Conservation (phyloP, 2,797 vertebrate species). For the Pachyuromys duprasi region DNA sequence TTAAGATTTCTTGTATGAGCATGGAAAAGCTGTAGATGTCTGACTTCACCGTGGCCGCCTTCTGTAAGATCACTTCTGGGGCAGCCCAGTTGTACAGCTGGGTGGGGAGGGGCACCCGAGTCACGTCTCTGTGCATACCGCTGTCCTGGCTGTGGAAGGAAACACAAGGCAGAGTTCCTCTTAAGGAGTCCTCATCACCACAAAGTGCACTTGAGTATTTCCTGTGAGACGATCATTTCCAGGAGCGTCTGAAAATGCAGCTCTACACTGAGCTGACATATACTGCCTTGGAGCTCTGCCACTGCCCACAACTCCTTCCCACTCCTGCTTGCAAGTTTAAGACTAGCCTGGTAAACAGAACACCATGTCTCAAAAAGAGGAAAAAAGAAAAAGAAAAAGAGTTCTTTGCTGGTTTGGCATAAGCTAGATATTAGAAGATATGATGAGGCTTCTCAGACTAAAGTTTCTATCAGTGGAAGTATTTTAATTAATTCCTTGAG, state of each 20-base stretch:
- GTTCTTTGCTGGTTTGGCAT: background rate
- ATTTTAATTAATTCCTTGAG: background rate
- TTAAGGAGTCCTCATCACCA: background rate
- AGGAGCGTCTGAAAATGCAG: constrained; percentile 5
- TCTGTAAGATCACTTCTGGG: constrained; percentile 88
- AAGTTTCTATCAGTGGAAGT: background rate
- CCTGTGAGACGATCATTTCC: background rate
- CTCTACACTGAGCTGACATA: background rate
- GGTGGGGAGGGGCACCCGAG: constrained; percentile 84
- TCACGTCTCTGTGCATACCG: constrained; percentile 83
- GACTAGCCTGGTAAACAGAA: background rate
- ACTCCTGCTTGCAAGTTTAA: background rate
- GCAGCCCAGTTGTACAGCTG: constrained; percentile 88
- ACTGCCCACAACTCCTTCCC: background rate
- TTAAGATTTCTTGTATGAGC: constrained; percentile 88
- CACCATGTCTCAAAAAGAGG: background rate
- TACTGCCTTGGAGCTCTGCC: background rate
- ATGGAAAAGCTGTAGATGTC: constrained; percentile 89
- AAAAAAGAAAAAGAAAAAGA: background rate
- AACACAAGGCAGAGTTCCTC: background rate
- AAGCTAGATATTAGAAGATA: constrained; percentile 27
- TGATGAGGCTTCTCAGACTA: background rate
- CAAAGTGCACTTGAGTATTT: background rate
- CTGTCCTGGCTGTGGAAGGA: constrained; percentile 83
- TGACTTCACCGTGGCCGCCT: constrained; percentile 77